Conservation (phyloP, 2,888 invertebrate genomes). For the Podabrus alpinus region DNA sequence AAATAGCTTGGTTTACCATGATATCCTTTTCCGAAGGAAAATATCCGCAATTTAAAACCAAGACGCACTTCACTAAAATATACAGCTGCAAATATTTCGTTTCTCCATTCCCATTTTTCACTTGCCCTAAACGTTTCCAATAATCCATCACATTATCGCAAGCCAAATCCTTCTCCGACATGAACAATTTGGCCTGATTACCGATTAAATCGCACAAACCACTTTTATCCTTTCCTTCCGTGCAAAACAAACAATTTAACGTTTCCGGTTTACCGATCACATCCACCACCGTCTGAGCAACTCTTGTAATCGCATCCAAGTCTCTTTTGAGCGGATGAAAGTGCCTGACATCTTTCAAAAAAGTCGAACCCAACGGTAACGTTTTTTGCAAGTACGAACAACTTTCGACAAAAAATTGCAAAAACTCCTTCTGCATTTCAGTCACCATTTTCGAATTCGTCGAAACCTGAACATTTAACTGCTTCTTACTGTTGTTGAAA, state of each 20-base stretch:
- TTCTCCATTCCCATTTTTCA: conserved; percentile 13
- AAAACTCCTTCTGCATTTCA: conserved; percentile 16
- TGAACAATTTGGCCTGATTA: conserved; percentile 18
- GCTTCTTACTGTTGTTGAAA: conserved; percentile 7
- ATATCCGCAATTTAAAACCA: conserved; percentile 17
- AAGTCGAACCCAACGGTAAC: conserved; percentile 11
- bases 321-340: conserved; percentile 12
- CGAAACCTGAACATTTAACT: conserved; percentile 3
- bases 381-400: conserved; percentile 17
- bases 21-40: conserved; percentile 6
- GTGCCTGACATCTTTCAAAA: conserved; percentile 17
- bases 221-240: conserved; percentile 20
- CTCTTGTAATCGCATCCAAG: conserved; percentile 9
- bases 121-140: conserved; percentile 13
- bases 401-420: conserved; percentile 17
- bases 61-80: conserved; percentile 12
- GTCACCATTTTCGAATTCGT: conserved; percentile 6
- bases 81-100: conserved; percentile 17
- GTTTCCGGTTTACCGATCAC: conserved; percentile 15
- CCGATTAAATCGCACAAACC: conserved; percentile 9
- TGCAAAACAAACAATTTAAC: conserved; percentile 22
- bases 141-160: conserved; percentile 6
- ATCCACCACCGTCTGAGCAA: conserved; percentile 3
- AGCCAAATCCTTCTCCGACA: conserved; percentile 10
- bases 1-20: background rate